Evolutionary conservation across 1,140 invertebrate species (phyloP).

Genomic region (Goniozus legneri): DNA sequence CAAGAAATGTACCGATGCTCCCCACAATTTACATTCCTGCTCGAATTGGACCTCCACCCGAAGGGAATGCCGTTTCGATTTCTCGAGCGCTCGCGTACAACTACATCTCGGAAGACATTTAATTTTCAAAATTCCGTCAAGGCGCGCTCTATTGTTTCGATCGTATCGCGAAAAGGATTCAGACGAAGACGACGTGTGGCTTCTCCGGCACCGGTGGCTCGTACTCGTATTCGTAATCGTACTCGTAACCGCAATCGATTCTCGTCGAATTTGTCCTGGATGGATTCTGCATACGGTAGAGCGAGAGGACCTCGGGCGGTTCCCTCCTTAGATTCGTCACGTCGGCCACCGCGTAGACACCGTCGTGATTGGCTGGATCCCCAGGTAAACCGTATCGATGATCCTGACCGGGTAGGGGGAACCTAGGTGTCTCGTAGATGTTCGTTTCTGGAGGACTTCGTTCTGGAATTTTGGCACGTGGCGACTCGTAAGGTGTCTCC

Average conservation of each 20-base stretch:
- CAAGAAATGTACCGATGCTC: neutral
- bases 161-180: conserved; percentile 7
- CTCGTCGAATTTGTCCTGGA: conserved; percentile 21
- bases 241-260: conserved; percentile 34
- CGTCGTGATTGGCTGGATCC: conserved; percentile 25
- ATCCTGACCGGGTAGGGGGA: conserved; percentile 19
- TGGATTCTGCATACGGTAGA: conserved; percentile 38
- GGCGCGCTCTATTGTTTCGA: no score
- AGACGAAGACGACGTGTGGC: conserved; percentile 51
- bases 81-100: neutral
- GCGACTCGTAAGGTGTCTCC: conserved; percentile 40
- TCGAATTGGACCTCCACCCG: neutral
- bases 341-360: conserved; percentile 46
- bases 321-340: conserved; percentile 41
- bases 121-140: no score
- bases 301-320: conserved; percentile 38
- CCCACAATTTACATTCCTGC: neutral
- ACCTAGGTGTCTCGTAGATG: conserved; percentile 42
- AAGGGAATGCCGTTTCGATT: neutral
- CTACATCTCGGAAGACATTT: neutral
- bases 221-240: conserved; percentile 45
- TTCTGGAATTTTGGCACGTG: conserved; percentile 16
- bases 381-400: neutral
- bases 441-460: conserved; percentile 30
- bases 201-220: conserved; percentile 34